Percentiles rank a stretch among this genome's conserved stretches.
Conservation (phyloP, 2,797 vertebrate genomes). For the Sebastolobus altivelis region DNA sequence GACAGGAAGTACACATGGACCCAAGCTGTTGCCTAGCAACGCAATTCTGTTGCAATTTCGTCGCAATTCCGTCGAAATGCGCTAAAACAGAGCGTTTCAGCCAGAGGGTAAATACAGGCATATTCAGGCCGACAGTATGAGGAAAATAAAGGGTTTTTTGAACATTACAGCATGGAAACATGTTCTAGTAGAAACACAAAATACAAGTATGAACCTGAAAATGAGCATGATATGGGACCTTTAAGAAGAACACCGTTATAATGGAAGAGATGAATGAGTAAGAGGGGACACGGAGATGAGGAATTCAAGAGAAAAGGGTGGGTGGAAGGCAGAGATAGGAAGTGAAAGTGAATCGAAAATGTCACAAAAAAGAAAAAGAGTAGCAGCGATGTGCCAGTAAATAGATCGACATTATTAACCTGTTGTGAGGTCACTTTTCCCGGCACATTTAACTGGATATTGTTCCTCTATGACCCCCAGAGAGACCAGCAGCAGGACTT, state of each 20-base stretch:
- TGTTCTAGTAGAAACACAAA: too few relatives aligned
- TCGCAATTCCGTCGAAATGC: too few relatives aligned
- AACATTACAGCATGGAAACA: too few relatives aligned
- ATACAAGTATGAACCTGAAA: too few relatives aligned
- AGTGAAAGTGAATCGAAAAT: constrained; percentile 10
- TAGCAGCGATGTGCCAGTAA: background rate
- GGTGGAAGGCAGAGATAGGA: background rate
- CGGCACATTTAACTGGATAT: constrained; percentile 34
- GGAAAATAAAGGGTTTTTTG: too few relatives aligned
- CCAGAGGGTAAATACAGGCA: too few relatives aligned
- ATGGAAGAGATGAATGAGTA: background rate
- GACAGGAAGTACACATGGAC: too few relatives aligned
- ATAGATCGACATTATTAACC: background rate
- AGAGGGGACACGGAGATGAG: background rate
- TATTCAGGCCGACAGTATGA: too few relatives aligned
- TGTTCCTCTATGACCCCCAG: constrained; percentile 52
- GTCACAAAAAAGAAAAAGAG: background rate
- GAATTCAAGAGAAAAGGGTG: background rate
- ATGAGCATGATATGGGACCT: too few relatives aligned
- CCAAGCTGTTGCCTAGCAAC: too few relatives aligned
- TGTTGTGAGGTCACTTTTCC: background rate
- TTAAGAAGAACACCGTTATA: background rate
- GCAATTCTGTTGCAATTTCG: too few relatives aligned
- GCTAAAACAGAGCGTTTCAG: too few relatives aligned
- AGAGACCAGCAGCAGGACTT: constrained; percentile 37